Conservation (phyloP, 2,113 vertebrate species). For the Esox niger region DNA sequence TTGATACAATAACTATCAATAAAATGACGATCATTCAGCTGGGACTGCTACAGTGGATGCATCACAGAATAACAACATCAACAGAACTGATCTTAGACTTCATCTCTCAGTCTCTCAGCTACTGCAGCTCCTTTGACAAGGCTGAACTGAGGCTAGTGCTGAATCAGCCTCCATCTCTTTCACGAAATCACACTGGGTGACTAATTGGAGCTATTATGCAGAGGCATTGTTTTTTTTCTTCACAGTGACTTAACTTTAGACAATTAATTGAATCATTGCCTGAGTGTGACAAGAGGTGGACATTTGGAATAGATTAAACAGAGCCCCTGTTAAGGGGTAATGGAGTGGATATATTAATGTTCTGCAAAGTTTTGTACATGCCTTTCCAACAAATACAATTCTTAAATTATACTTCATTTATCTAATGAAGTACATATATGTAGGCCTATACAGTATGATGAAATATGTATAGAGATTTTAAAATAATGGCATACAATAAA, state of each 20-base stretch:
- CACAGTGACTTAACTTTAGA: background rate
- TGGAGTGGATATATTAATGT: background rate
- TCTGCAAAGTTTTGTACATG: background rate
- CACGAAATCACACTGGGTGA: slow-evolving; percentile 5
- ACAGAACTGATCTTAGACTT: slow-evolving; percentile 15
- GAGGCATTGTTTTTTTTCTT: background rate
- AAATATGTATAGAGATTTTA: too few relatives aligned
- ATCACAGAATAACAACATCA: slow-evolving; percentile 24
- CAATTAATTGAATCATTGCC: slow-evolving; percentile 5
- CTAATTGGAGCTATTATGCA: slow-evolving; percentile 14
- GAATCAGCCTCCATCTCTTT: slow-evolving; percentile 5
- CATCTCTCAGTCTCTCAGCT: slow-evolving; percentile 23
- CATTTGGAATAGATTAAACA: background rate
- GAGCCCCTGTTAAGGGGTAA: background rate
- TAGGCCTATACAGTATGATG: too few relatives aligned
- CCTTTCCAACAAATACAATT: too few relatives aligned
- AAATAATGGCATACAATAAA: too few relatives aligned
- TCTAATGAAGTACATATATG: too few relatives aligned
- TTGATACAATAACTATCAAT: too few relatives aligned
- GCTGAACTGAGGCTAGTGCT: background rate
- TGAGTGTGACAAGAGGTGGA: background rate
- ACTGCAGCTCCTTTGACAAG: slow-evolving; percentile 19
- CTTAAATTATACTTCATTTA: too few relatives aligned
- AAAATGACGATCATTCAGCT: too few relatives aligned
- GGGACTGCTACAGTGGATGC: slow-evolving; percentile 27